These are phyloP conservation scores for Psammodynastes pulverulentus DNA, from an alignment of 2,113 vertebrate genomes.

Conservation along the genomic window DNA sequence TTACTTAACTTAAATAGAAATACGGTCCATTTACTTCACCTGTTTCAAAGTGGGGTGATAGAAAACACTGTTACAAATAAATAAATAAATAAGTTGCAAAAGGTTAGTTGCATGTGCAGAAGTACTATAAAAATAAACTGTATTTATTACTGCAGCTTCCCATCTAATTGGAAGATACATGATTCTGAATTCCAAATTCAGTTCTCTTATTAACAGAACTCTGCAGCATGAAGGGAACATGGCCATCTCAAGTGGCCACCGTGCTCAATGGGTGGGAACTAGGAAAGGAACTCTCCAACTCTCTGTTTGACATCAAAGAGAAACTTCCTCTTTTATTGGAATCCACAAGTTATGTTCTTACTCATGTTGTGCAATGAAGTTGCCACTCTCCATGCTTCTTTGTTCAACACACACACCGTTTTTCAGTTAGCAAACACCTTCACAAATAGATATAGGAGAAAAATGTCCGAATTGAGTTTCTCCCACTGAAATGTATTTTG, in stretches of 20 bases:
- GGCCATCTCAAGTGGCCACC: neutral
- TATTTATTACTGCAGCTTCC: neutral
- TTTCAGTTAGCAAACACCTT: neutral
- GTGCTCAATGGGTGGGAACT: neutral
- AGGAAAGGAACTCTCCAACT: neutral
- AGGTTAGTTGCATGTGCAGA: neutral
- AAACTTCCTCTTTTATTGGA: neutral
- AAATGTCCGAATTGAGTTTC: neutral
- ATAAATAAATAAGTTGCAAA: neutral
- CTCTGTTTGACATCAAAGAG: neutral
- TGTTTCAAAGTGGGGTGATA: neutral
- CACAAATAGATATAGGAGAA: neutral
- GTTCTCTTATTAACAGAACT: neutral
- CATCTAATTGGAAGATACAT: neutral
- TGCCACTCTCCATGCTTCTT: neutral
- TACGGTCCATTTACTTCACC: neutral
- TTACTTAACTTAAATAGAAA: neutral
- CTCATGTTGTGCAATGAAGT: neutral
- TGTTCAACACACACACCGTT: neutral
- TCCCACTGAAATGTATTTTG: neutral
- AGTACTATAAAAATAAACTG: neutral
- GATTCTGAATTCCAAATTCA: neutral
- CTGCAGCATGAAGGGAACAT: neutral
- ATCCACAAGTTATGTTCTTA: slow-evolving; percentile 4
- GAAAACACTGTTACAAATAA: neutral